Conservation (phyloP, 2,797 vertebrate genomes). For the Zenarchopterus dispar region DNA sequence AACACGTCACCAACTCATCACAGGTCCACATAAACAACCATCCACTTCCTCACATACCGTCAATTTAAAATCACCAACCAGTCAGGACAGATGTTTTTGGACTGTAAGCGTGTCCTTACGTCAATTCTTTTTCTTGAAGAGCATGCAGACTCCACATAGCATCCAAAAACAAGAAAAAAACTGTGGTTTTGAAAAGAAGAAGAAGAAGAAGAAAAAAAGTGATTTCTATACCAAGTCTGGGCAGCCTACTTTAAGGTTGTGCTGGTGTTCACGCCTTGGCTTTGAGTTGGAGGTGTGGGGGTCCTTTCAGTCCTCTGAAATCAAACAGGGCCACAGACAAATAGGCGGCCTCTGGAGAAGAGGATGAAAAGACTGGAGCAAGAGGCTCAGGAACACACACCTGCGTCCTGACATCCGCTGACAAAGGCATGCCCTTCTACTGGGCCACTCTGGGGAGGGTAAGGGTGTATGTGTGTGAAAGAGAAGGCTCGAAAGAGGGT, state of each 20-base stretch:
- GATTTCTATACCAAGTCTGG: conserved; percentile 40
- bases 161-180: too few species aligned
- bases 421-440: conserved; percentile 82
- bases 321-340: conserved; percentile 78
- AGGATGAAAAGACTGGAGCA: conserved; percentile 77
- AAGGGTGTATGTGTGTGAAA: conserved; percentile 7
- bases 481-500: conserved; percentile 52
- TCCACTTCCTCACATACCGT: too few species aligned
- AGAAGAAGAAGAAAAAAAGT: too few species aligned
- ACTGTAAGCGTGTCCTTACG: too few species aligned
- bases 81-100: too few species aligned
- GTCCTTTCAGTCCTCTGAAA: conserved; percentile 59
- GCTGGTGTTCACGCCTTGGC: conserved; percentile 18
- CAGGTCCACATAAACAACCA: too few species aligned
- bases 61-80: too few species aligned
- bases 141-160: too few species aligned
- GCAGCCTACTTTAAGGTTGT: conserved; percentile 52
- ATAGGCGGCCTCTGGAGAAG: conserved; percentile 76
- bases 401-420: conserved; percentile 83
- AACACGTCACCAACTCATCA: too few species aligned
- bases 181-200: not conserved
- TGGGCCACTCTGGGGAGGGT: conserved; percentile 65
- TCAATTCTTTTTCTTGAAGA: too few species aligned
- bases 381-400: conserved; percentile 77
- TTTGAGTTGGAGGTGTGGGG: conserved; percentile 23